Conservation (phyloP, 30 jellyfish, hydroid and myxozoan species). For the Aurelia aurita region DNA sequence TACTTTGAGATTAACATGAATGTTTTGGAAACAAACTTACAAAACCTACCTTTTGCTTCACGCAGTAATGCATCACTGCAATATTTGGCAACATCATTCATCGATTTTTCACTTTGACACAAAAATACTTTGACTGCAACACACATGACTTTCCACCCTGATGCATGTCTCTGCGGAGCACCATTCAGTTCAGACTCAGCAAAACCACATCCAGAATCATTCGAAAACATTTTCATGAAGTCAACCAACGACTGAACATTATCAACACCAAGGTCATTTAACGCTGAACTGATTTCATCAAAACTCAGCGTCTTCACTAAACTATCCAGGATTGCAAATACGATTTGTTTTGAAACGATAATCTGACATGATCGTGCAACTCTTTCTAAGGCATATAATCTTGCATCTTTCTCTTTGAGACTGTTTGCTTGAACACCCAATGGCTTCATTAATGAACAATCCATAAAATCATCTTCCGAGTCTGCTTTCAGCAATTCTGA, state of each 20-base stretch:
- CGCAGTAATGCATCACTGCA: slow-evolving; percentile 30
- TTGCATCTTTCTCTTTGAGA: slow-evolving; percentile 22
- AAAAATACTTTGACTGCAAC: slow-evolving; percentile 50
- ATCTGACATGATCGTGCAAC: slow-evolving; percentile 11
- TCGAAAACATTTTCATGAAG: slow-evolving; percentile 23
- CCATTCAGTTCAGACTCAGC: too few relatives aligned
- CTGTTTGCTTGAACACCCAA: slow-evolving; percentile 57
- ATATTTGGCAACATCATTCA: slow-evolving; percentile 43
- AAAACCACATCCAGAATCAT: too few relatives aligned
- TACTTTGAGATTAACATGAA: too few relatives aligned
- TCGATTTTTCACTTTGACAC: slow-evolving; percentile 39
- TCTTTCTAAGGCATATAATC: slow-evolving; percentile 57
- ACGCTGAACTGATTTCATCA: slow-evolving; percentile 64
- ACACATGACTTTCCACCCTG: slow-evolving; percentile 38
- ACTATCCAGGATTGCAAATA: slow-evolving; percentile 51
- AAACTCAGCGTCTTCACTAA: slow-evolving; percentile 51
- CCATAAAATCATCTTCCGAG: background rate
- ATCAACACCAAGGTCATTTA: slow-evolving; percentile 69
- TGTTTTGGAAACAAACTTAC: too few relatives aligned
- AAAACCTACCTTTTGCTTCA: slow-evolving; percentile 52
- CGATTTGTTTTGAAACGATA: slow-evolving; percentile 40
- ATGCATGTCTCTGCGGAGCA: background rate
- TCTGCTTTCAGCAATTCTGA: background rate
- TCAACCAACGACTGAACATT: slow-evolving; percentile 55
- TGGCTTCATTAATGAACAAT: slow-evolving; percentile 12